Base-by-base conservation (phyloP, 2,113 vertebrate species). In the Chaetodon trifascialis region DNA sequence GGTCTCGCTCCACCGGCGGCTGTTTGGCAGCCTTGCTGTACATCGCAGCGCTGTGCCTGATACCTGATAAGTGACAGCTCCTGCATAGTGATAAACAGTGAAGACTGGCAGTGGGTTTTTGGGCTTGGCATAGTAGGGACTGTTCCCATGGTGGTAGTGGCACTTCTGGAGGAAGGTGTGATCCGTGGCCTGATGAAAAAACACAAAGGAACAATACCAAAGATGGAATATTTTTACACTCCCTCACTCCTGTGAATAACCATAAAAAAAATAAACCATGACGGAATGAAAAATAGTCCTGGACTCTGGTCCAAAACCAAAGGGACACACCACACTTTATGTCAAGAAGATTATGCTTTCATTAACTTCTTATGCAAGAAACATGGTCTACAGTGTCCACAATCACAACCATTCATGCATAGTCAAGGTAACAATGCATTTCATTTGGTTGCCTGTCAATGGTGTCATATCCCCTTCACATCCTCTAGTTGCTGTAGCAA, bases 151-250 rank as follows among this genome's bases (percentile, higher is more conserved):
- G 91, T 97, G 97, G 75, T 98, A 98, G 89, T 98, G 97, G 94
- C 97, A 99, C 89, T 98, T 99, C 89, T 98, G 97, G 17, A 99
- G 96, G 87, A 99, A 99, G 76, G 97, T 98, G 89, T 99, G 97
- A 92, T 99, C 97, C 3, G 97, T 99, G 86, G 97, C 97, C 97
- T 98, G 59, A 56, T 56, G 54, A n/a, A 21, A 76, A 76, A 15
- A 71, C 11, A 83, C 40, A 56, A 46, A 51, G 21, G 4, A 36
- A 14, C 15, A 34, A n/a, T 11, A 47, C 3, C 5, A n/a, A 34
- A 23, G 4, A 49, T 38, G 21, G 40, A 49, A 34, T 3, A 30
- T 30, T 30, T 30, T 30, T 30, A 60, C 17, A 59, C 14, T 30
- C 2, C 10, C 12, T n/a, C 34, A 30, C 47, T 30, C 47, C 64